These are phyloP conservation scores for Adela reaumurella DNA, from an alignment of 2,888 invertebrate genomes.

Conservation along the genomic window DNA sequence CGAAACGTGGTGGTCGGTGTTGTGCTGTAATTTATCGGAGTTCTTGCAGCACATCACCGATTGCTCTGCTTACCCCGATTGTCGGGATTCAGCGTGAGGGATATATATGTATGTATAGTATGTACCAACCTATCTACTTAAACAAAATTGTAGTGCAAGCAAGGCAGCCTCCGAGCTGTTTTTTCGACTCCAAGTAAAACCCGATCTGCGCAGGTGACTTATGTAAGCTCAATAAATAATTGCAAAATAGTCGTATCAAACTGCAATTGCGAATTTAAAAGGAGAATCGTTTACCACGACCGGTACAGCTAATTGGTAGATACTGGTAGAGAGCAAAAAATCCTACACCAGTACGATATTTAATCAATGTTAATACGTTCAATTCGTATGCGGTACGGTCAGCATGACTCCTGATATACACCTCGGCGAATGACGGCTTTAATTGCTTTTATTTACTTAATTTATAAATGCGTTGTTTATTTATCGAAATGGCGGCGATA, in stretches of 20 bases:
- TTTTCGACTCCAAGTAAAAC: too few species aligned
- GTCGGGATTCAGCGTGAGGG: too few species aligned
- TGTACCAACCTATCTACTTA: too few species aligned
- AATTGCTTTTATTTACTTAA: conserved; percentile 19
- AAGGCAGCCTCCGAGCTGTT: too few species aligned
- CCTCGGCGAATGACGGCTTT: conserved; percentile 16
- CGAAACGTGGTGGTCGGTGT: too few species aligned
- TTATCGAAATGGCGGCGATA: background rate
- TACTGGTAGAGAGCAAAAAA: background rate
- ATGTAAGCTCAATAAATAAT: background rate
- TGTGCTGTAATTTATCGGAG: too few species aligned
- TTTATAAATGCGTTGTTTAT: background rate
- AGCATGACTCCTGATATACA: conserved; percentile 16
- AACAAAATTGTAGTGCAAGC: too few species aligned
- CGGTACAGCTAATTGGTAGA: background rate
- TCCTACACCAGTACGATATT: conserved; percentile 3
- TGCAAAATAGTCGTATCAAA: background rate
- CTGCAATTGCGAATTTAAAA: background rate
- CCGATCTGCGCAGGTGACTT: too few species aligned
- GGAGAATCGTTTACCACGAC: background rate
- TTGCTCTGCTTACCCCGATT: too few species aligned
- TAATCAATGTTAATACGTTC: conserved; percentile 42
- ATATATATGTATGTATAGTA: too few species aligned
- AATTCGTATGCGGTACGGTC: conserved; percentile 39
- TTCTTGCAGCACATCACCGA: too few species aligned